A percentile compares a stretch with the other conserved stretches of the same genome.
These are phyloP conservation scores for Acanthurus lineatus DNA, from an alignment of 2,797 vertebrate species.

Conservation along the genomic window DNA sequence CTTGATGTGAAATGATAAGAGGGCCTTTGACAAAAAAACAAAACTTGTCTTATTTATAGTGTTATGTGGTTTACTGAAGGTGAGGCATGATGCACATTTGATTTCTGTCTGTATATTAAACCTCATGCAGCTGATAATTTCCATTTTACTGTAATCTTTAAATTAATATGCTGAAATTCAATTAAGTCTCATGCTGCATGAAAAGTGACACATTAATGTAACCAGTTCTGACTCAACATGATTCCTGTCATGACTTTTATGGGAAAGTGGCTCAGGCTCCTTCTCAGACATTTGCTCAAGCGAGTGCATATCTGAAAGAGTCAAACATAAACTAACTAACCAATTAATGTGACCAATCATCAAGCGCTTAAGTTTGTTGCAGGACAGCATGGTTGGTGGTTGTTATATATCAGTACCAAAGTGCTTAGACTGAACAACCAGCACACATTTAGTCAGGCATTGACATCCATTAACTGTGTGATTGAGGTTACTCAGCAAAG, in stretches of 20 bases:
- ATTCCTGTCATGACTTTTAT: neutral
- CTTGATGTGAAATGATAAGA: too few relatives aligned
- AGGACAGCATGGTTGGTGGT: neutral
- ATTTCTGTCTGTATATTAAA: neutral
- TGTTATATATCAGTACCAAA: neutral
- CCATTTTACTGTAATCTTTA: neutral
- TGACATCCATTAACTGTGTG: neutral
- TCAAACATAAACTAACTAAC: neutral
- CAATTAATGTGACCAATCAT: too few relatives aligned
- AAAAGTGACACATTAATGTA: too few relatives aligned
- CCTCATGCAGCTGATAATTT: neutral
- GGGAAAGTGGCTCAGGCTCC: neutral
- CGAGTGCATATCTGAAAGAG: neutral
- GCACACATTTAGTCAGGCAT: neutral
- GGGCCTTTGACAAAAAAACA: too few relatives aligned
- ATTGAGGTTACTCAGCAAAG: too few relatives aligned
- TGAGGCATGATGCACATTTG: neutral
- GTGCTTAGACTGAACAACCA: neutral
- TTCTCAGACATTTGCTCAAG: neutral
- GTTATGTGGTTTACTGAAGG: too few relatives aligned
- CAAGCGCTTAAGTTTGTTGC: neutral
- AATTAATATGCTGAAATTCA: neutral
- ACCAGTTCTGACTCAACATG: neutral
- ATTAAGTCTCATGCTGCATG: neutral
- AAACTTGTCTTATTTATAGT: too few relatives aligned